phyloP scores from a whole-genome alignment of 2,888 invertebrate species.

The Fragum sueziense region DNA sequence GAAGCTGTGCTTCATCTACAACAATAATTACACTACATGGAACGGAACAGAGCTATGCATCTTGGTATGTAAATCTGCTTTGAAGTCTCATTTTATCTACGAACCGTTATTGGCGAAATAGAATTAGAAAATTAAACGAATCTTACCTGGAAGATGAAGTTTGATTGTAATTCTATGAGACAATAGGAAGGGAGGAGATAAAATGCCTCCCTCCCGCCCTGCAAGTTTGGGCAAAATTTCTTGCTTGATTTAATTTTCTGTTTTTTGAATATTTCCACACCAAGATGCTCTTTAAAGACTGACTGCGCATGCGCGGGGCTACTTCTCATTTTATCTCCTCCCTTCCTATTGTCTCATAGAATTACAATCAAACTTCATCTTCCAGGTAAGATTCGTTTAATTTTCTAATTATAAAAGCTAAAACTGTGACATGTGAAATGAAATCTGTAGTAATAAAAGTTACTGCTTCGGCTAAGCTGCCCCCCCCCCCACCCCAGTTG shows the following conservation, averaged over 20 bases:
- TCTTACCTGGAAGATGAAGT: conserved; percentile 18
- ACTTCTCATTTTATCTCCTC: conserved; percentile 26
- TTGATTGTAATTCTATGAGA: conserved; percentile 24
- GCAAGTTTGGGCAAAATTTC: neutral
- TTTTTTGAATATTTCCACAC: no score
- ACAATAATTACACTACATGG: neutral
- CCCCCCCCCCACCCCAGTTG: no score
- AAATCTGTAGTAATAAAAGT: no score
- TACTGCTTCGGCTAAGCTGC: no score
- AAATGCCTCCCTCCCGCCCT: no score
- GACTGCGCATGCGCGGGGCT: conserved; percentile 22
- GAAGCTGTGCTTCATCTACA: conserved; percentile 3
- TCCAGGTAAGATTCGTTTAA: conserved; percentile 19
- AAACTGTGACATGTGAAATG: no score
- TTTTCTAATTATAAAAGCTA: no score
- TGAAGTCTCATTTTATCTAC: conserved; percentile 20
- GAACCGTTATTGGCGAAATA: conserved; percentile 15
- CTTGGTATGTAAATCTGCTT: conserved; percentile 22
- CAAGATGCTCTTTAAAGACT: conserved; percentile 19
- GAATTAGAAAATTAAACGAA: conserved; percentile 17
- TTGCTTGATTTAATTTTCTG: no score
- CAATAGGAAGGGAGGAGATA: no score
- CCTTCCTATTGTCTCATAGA: conserved; percentile 13
- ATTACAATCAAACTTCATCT: conserved; percentile 23
- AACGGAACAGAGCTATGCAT: neutral